A percentile compares a stretch with the other conserved stretches of the same genome.
phyloP scores from a whole-genome alignment of 2,113 vertebrate species.

The Otocyon megalotis region DNA sequence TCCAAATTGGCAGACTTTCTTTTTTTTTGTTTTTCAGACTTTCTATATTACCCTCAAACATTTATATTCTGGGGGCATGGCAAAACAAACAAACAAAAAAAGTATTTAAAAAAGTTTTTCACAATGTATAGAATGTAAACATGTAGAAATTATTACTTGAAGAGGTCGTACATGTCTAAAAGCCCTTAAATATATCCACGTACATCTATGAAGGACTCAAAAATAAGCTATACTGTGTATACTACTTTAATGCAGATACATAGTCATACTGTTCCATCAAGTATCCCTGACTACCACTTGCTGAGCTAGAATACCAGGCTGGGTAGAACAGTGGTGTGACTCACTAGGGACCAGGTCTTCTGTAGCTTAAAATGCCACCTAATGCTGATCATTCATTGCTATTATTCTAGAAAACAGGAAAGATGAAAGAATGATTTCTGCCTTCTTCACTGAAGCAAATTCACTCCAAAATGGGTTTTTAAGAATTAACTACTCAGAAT shows the following conservation, averaged over 20 bases:
- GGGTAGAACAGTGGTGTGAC: background rate
- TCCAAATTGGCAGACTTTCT: conserved; percentile 29
- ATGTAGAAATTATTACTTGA: conserved; percentile 56
- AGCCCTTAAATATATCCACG: conserved; percentile 26
- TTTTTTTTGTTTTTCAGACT: too few species aligned
- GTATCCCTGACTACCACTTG: background rate
- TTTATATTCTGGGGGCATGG: conserved; percentile 39
- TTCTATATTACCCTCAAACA: conserved; percentile 14
- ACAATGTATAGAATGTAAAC: conserved; percentile 46
- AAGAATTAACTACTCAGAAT: conserved; percentile 4
- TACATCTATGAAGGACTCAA: conserved; percentile 7
- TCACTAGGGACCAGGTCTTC: background rate
- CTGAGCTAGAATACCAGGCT: background rate
- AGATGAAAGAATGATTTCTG: background rate
- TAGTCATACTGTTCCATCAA: background rate
- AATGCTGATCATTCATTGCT: background rate
- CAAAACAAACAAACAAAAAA: conserved; percentile 41
- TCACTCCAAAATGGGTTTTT: conserved; percentile 42
- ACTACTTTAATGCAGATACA: conserved; percentile 8
- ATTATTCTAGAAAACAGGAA: background rate
- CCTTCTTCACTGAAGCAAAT: conserved; percentile 56
- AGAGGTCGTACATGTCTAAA: background rate
- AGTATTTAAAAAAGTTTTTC: conserved; percentile 2
- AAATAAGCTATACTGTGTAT: background rate
- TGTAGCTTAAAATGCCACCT: conserved; percentile 15